A percentile compares a stretch with the other conserved stretches of the same genome.
phyloP scores from a whole-genome alignment of 2,797 vertebrate species.

The Salmo trutta region DNA sequence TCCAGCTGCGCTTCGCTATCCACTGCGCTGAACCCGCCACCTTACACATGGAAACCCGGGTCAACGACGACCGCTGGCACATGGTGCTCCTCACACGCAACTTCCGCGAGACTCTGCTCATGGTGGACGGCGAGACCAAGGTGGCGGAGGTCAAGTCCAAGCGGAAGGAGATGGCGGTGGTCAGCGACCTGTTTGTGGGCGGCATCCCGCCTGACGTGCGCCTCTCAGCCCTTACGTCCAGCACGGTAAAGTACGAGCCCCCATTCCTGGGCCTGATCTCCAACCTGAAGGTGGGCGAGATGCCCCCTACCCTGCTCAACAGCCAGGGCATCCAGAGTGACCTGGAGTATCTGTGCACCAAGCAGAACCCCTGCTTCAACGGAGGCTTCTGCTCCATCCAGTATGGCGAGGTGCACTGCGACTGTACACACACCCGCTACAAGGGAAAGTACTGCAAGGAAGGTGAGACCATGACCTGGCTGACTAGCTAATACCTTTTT shows the following conservation, averaged over 20 bases:
- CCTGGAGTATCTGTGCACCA: slow-evolving; percentile 81
- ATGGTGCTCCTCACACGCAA: slow-evolving; percentile 89
- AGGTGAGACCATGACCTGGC: slow-evolving; percentile 76
- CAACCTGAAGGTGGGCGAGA: slow-evolving; percentile 89
- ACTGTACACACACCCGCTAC: slow-evolving; percentile 88
- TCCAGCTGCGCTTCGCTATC: slow-evolving; percentile 90
- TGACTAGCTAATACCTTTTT: neutral
- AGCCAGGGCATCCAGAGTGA: slow-evolving; percentile 89
- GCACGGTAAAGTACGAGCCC: slow-evolving; percentile 92
- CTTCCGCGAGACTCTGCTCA: slow-evolving; percentile 84
- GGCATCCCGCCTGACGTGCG: slow-evolving; percentile 91
- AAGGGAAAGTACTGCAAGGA: slow-evolving; percentile 91
- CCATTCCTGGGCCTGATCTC: slow-evolving; percentile 89
- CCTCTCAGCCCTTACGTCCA: slow-evolving; percentile 89
- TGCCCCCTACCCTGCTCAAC: slow-evolving; percentile 84
- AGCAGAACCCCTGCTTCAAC: slow-evolving; percentile 91
- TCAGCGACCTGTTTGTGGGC: slow-evolving; percentile 93
- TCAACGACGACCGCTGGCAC: slow-evolving; percentile 93
- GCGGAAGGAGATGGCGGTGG: slow-evolving; percentile 90
- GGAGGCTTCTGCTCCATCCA: slow-evolving; percentile 83
- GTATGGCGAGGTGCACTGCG: slow-evolving; percentile 86
- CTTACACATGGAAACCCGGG: slow-evolving; percentile 79
- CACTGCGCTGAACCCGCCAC: slow-evolving; percentile 90
- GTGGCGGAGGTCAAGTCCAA: slow-evolving; percentile 89
- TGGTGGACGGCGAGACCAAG: slow-evolving; percentile 87